phyloP scores from a whole-genome alignment of 92 coral and sea anemone species.

The Galaxea fascicularis region DNA sequence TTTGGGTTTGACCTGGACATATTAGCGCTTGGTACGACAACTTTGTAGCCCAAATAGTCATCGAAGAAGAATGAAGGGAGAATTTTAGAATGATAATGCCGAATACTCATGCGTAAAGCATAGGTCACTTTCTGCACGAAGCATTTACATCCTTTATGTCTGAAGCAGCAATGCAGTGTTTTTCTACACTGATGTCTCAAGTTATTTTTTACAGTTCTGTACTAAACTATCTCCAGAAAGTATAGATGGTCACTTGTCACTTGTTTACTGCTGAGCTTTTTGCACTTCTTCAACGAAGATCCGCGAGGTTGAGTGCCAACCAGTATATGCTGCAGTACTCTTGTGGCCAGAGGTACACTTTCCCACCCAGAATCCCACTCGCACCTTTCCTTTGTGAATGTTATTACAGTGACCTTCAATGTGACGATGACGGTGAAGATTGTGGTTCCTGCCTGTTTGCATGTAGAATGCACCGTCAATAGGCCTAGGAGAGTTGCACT shows the following conservation, averaged over 20 bases:
- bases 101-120: no score
- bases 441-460: not conserved
- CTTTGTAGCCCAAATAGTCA: no score
- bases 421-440: not conserved
- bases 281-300: conserved; percentile 32
- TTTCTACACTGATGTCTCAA: no score
- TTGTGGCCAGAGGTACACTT: not conserved
- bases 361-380: conserved; percentile 69
- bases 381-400: conserved; percentile 43
- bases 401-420: conserved; percentile 20
- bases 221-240: no score
- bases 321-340: not conserved
- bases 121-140: no score
- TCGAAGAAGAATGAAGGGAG: no score
- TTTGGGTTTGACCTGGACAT: no score
- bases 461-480: conserved; percentile 51
- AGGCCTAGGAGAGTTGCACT: conserved; percentile 53
- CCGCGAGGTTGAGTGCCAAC: conserved; percentile 14
- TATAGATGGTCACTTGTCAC: not conserved
- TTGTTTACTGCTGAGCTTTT: conserved; percentile 6
- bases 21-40: no score
- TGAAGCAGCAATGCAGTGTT: no score
- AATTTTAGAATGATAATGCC: no score
- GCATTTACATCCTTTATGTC: no score
- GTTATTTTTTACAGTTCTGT: no score